Conservation (phyloP, 2,888 invertebrate species). For the Monoplex corrugatus region DNA sequence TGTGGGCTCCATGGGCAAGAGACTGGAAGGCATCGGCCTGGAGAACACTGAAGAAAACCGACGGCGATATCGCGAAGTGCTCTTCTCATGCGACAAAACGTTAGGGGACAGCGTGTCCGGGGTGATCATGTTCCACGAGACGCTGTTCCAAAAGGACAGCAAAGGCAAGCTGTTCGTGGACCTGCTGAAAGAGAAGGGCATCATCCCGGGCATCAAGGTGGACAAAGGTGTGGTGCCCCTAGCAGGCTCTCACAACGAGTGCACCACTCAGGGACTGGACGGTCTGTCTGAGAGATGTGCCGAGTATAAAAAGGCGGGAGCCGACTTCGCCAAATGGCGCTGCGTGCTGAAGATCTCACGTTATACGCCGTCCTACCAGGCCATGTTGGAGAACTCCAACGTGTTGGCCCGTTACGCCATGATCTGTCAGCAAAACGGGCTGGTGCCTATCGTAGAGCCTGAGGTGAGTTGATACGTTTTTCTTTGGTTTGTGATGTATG, state of each 20-base stretch:
- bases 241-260: constrained; percentile 93
- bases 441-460: constrained; percentile 99
- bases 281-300: constrained; percentile 95
- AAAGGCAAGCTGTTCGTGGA: constrained; percentile 84
- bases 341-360: constrained; percentile 96
- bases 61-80: constrained; percentile 91
- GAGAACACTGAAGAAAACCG: constrained; percentile 89
- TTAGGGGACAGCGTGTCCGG: constrained; percentile 90
- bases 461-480: constrained; percentile 87
- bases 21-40: constrained; percentile 90
- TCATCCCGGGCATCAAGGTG: constrained; percentile 85
- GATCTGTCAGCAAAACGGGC: constrained; percentile 92
- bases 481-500: too few relatives aligned
- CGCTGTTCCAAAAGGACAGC: constrained; percentile 97
- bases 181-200: constrained; percentile 75
- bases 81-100: constrained; percentile 89
- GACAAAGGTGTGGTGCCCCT: constrained; percentile 98
- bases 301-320: constrained; percentile 98
- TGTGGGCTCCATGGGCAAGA: constrained; percentile 89
- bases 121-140: constrained; percentile 99
- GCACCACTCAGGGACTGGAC: constrained; percentile 98
- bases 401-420: constrained; percentile 98
- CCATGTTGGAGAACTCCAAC: constrained; percentile 96
- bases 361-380: constrained; percentile 94
- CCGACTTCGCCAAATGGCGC: constrained; percentile 99